A percentile compares a stretch with the other conserved stretches of the same genome.
phyloP scores from a whole-genome alignment of 2,113 vertebrate genomes.

The Hiodon alosoides region DNA sequence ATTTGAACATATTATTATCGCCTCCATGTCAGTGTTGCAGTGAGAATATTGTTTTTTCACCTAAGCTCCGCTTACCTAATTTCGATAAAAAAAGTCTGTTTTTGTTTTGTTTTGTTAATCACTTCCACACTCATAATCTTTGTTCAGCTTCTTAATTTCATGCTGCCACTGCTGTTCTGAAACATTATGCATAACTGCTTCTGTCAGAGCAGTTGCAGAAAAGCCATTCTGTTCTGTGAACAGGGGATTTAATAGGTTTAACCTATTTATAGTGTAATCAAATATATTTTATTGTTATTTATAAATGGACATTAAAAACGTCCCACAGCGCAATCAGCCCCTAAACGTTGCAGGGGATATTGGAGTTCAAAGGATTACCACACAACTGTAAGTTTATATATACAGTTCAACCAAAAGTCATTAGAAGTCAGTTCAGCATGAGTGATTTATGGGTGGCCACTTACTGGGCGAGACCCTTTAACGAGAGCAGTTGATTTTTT shows the following conservation, averaged over 20 bases:
- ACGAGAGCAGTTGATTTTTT: too few species aligned
- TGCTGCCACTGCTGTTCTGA: conserved; percentile 20
- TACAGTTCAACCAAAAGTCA: too few species aligned
- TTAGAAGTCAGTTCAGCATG: too few species aligned
- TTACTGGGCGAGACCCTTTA: too few species aligned
- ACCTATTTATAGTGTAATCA: neutral
- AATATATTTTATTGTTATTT: neutral
- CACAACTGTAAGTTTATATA: too few species aligned
- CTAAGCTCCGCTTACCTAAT: neutral
- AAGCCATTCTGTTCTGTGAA: neutral
- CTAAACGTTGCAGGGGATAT: too few species aligned
- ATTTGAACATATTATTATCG: conserved; percentile 21
- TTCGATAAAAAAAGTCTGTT: neutral
- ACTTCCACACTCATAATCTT: conserved; percentile 4
- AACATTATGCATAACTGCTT: conserved; percentile 18
- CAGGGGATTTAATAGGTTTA: too few species aligned
- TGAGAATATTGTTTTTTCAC: neutral
- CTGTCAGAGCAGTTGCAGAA: neutral
- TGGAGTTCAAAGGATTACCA: too few species aligned
- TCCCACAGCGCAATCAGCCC: neutral
- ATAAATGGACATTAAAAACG: neutral
- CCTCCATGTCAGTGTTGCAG: conserved; percentile 12
- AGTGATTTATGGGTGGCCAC: too few species aligned
- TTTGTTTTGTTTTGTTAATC: conserved; percentile 8
- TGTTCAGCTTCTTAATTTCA: conserved; percentile 21